Base-by-base conservation (phyloP, 1,140 invertebrate genomes). In the Hyposmocoma kahamanoa region DNA sequence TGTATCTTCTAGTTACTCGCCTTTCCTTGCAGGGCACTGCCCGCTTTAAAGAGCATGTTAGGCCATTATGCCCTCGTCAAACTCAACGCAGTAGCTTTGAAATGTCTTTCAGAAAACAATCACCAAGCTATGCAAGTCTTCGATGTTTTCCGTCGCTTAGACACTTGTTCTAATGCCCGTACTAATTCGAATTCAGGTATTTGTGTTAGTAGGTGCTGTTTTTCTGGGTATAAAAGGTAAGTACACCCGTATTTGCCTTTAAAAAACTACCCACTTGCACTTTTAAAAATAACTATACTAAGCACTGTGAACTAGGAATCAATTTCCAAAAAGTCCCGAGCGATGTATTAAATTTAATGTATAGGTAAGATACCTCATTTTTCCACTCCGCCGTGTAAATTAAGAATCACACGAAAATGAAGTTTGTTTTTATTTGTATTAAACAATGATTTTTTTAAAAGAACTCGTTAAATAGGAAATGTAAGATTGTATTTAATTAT, bases 341-440 rank as follows among this genome's bases (percentile, higher is more conserved):
- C 15, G 15, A 1, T 17, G 1, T 36, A 1, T 36, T 6, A 15
- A 10, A 5, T 6, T 36, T 17, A 13, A 13, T 17, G 15, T 6
- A 36, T 36, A 36, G 10, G 32, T 36, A 36, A 36, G 32, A 36
- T 36, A 36, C 32, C 32, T 36, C 32, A 36, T 36, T 36, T 36
- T 36, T 2, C 32, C 18, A 17, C 24, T 26, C 24, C 32, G 13
- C 32, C 32, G 32, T 17, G 15, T 36, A 36, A 15, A 36, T 6
- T 36, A 36, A 36, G 3, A 26, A 15, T 36, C 15, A 36, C 32
- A n/a, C 15, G 32, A 6, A 17, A 36, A 36, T 36, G 32, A 36
- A 36, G n/a, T 36, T 36, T 8, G 8, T 17, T 13, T 36, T 13
- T 10, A 36, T 17, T 36, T 13, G 10, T 13, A 36, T 36, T 3